Base-by-base conservation (phyloP, 2,113 vertebrate species). In the Marmota flaviventris region DNA sequence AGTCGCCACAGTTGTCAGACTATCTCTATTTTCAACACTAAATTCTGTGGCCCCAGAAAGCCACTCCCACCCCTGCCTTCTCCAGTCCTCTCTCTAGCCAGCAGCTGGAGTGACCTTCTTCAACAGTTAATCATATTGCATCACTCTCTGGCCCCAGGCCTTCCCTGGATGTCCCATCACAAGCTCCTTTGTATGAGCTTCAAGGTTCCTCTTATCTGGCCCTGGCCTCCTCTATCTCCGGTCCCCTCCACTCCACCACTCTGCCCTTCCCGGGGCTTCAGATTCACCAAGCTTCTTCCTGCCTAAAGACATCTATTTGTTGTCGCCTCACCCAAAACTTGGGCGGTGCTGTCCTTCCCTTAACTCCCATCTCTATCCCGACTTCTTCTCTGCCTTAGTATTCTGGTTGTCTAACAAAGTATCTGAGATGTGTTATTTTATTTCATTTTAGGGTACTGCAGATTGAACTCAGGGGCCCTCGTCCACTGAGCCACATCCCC, bases 11-110 rank as follows among this genome's bases (percentile, higher is more conserved):
- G 25, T 91, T 83, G 51, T 69, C 58, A 88, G 91, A 95, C 85
- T 25, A 48, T 75, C 69, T 92, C 87, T 79, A 42, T 73, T 89
- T 72, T 81, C 86, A 56, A 70, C 27, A 56, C 20, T 85, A 88
- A 1, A 8, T 84, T 91, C 56, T 88, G 82, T 45, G 65, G 72
- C 45, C 67, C 85, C 77, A 78, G 72, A 88, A 96, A 94, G 91
- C 69, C 81, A 83, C 67, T 82, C 84, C 93, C 45, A 91, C 53
- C 51, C 91, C 87, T 82, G 91, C 42, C 84, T 94, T 94, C 65
- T 81, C 32, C 27, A 90, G 29, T n/a, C 29, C 51, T 34, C 27
- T n/a, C 39, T 85, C 22, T 0, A 58, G 13, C 48, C 12, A 70
- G 93, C 13, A 63, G 73, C 72, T 77, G 10, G 9, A 85, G 67